Evolutionary conservation across 2,113 vertebrate genomes (phyloP).

Genomic region (Pithys albifrons): DNA sequence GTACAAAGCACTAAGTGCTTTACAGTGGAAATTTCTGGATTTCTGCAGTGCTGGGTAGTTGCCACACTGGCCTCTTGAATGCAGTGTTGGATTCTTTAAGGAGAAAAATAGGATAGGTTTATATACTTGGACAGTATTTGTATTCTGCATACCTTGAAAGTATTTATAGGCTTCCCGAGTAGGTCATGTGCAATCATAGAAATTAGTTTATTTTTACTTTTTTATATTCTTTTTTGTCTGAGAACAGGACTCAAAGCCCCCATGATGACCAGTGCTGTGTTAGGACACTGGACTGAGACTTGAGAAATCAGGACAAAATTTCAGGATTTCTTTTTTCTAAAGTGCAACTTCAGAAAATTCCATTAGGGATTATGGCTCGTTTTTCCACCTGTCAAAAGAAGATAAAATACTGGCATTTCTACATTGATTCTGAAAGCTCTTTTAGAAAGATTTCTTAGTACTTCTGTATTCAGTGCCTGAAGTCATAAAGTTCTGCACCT

Average conservation of each 20-base stretch:
- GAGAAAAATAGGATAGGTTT: not conserved
- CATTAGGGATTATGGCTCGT: not conserved
- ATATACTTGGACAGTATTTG: not conserved
- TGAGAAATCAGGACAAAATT: not conserved
- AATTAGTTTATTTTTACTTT: not conserved
- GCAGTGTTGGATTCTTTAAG: not conserved
- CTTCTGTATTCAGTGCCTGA: not conserved
- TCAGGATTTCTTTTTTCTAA: not conserved
- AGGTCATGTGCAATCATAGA: not conserved
- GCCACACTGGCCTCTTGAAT: not conserved
- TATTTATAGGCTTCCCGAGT: not conserved
- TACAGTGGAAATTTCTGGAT: not conserved
- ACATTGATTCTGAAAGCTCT: not conserved
- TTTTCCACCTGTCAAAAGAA: slow-evolving; percentile 20
- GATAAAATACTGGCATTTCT: slow-evolving; percentile 10
- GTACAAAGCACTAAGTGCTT: not conserved
- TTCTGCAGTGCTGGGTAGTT: not conserved
- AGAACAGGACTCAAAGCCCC: not conserved
- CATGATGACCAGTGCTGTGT: not conserved
- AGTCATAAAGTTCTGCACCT: not conserved
- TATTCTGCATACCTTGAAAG: not conserved
- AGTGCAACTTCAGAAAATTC: not conserved
- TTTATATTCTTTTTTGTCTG: not conserved
- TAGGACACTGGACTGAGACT: not conserved
- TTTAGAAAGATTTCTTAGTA: not conserved